Conservation (phyloP, 2,797 vertebrate genomes). For the Phaenicophaeus curvirostris region DNA sequence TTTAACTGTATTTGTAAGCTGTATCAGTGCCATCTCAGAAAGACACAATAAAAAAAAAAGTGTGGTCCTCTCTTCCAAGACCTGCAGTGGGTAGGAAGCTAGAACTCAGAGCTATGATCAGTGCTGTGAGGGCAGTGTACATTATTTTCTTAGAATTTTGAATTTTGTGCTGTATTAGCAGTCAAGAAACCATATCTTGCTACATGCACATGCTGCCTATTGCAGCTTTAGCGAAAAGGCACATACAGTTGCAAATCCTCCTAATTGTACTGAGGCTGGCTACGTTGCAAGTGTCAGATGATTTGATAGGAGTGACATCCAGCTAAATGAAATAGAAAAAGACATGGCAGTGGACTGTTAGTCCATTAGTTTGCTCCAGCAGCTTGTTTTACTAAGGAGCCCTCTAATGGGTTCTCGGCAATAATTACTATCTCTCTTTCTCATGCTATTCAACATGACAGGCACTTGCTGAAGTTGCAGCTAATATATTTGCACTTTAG, state of each 20-base stretch:
- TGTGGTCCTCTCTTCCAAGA: not conserved
- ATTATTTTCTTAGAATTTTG: slow-evolving; percentile 49
- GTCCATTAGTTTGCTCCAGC: slow-evolving; percentile 88
- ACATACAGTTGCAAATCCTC: slow-evolving; percentile 58
- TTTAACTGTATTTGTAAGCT: not conserved
- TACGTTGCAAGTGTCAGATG: slow-evolving; percentile 81
- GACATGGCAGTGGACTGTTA: slow-evolving; percentile 80
- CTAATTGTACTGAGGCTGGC: slow-evolving; percentile 82
- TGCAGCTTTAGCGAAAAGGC: slow-evolving; percentile 63
- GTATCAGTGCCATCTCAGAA: not conserved
- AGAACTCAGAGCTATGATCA: slow-evolving; percentile 3
- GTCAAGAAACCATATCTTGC: slow-evolving; percentile 57
- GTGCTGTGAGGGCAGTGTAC: not conserved
- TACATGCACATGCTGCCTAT: slow-evolving; percentile 27
- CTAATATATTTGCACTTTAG: slow-evolving; percentile 86
- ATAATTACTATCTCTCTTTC: slow-evolving; percentile 89
- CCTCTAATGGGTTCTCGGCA: slow-evolving; percentile 86
- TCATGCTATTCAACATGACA: slow-evolving; percentile 87
- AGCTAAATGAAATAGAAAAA: slow-evolving; percentile 86
- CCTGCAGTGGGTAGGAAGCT: not conserved
- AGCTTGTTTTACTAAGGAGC: slow-evolving; percentile 88
- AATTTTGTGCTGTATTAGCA: slow-evolving; percentile 47
- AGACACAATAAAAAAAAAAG: not conserved
- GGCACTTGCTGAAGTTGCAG: slow-evolving; percentile 81
- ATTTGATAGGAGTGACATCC: slow-evolving; percentile 83